phyloP scores from a whole-genome alignment of 2,888 invertebrate species.

The Heliconius cydno region DNA sequence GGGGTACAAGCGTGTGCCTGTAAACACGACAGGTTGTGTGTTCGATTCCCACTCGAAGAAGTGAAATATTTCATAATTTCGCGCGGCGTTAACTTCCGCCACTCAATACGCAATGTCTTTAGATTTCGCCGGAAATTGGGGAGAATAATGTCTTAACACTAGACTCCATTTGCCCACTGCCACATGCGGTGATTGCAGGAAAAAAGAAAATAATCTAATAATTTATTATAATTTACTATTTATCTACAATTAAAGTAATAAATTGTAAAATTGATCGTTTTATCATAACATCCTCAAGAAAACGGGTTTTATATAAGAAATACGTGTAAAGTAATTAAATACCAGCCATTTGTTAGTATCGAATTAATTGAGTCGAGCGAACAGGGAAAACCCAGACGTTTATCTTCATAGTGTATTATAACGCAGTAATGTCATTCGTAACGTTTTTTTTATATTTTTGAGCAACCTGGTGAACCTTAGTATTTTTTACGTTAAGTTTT shows the following conservation, averaged over 20 bases:
- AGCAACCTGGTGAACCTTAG: slow-evolving; percentile 2
- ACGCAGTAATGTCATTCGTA: slow-evolving; percentile 21
- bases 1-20: too few relatives aligned
- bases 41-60: too few relatives aligned
- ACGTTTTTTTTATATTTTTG: neutral
- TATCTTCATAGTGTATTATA: slow-evolving; percentile 24
- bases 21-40: too few relatives aligned
- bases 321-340: slow-evolving; percentile 26
- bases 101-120: too few relatives aligned
- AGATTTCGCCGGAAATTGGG: too few relatives aligned
- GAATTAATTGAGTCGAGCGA: slow-evolving; percentile 34
- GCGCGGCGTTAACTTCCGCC: too few relatives aligned
- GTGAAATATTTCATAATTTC: too few relatives aligned
- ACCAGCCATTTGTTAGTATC: slow-evolving; percentile 25
- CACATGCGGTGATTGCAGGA: too few relatives aligned
- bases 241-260: neutral
- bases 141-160: too few relatives aligned
- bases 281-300: slow-evolving; percentile 8
- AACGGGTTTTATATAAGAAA: slow-evolving; percentile 14
- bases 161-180: too few relatives aligned
- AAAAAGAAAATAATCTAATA: too few relatives aligned
- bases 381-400: slow-evolving; percentile 33
- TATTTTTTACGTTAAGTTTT: neutral
- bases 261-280: neutral
- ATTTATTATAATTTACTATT: neutral